Evolutionary conservation across 2,888 invertebrate species (phyloP).

Genomic region (Philaethria dido): DNA sequence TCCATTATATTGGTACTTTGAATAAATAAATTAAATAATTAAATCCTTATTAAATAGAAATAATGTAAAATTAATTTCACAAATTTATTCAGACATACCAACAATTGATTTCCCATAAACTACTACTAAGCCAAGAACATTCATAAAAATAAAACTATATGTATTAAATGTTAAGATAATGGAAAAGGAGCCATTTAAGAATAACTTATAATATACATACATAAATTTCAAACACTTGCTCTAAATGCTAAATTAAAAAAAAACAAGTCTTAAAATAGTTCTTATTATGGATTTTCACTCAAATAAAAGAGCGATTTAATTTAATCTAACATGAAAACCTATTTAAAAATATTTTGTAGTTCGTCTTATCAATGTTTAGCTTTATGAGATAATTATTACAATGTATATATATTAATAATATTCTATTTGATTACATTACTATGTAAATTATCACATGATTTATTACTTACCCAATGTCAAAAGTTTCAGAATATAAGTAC

Average conservation of each 20-base stretch:
- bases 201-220: not conserved
- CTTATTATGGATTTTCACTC: not conserved
- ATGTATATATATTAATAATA: constrained; percentile 63
- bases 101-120: constrained; percentile 71
- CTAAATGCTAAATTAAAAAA: too few species aligned
- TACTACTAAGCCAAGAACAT: constrained; percentile 40
- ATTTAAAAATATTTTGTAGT: constrained; percentile 15
- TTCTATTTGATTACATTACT: constrained; percentile 68
- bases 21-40: not conserved
- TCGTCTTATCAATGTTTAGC: constrained; percentile 49
- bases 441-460: constrained; percentile 56
- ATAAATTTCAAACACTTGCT: constrained; percentile 3
- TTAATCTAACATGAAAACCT: constrained; percentile 28
- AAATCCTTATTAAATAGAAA: constrained; percentile 58
- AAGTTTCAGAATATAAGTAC: constrained; percentile 66
- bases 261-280: not conserved
- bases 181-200: not conserved
- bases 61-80: constrained; percentile 66
- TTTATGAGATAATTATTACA: constrained; percentile 51
- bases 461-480: constrained; percentile 66
- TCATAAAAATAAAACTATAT: not conserved
- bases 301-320: constrained; percentile 44
- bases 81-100: constrained; percentile 63
- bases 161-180: not conserved
- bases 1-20: constrained; percentile 43